These are phyloP conservation scores for Scrobipalpa costella DNA, from an alignment of 2,888 invertebrate species.

Conservation along the genomic window DNA sequence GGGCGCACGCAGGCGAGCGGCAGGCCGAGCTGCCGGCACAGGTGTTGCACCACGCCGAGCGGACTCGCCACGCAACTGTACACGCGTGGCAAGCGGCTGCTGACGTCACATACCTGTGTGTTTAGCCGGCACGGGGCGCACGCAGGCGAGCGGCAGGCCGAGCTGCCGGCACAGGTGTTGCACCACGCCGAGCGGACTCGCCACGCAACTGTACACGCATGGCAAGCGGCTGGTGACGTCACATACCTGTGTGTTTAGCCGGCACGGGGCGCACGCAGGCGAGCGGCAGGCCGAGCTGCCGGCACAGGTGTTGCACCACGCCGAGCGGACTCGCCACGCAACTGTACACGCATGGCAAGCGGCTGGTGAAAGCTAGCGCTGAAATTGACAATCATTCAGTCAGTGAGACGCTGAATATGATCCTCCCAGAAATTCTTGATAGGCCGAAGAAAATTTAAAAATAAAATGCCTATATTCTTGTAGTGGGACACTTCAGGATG, in stretches of 20 bases:
- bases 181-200: conserved; percentile 88
- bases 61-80: no score
- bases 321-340: conserved; percentile 90
- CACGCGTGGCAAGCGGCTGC: no score
- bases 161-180: conserved; percentile 91
- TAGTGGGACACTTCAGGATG: no score
- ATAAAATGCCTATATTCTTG: no score
- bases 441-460: no score
- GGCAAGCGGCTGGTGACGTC: conserved; percentile 92
- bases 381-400: conserved; percentile 26
- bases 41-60: no score
- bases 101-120: conserved; percentile 82
- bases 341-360: conserved; percentile 93
- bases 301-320: conserved; percentile 89
- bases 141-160: conserved; percentile 91
- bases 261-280: conserved; percentile 93
- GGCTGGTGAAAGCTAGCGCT: conserved; percentile 87
- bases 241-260: conserved; percentile 84
- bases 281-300: conserved; percentile 91
- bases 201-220: conserved; percentile 91
- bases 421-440: no score
- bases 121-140: conserved; percentile 91
- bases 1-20: no score
- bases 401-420: no score
- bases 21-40: no score